Base-by-base conservation (phyloP, 2,888 invertebrate species). In the Lacanobia oleracea region DNA sequence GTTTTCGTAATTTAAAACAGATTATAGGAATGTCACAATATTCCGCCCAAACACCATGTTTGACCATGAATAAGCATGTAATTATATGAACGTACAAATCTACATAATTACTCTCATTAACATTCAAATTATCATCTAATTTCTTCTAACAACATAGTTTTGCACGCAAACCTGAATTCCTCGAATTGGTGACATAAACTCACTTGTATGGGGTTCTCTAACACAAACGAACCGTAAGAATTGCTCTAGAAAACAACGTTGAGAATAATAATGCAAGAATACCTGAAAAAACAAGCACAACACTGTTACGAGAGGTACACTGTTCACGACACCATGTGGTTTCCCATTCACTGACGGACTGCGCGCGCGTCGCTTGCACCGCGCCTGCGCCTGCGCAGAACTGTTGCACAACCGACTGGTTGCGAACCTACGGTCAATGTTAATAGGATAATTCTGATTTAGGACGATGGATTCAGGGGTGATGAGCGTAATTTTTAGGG, bases 381-480 rank as follows among this genome's bases (percentile, higher is more conserved):
- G 77, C 75, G 77, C 81, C 65, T 67, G 66, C 82, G 81, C 74
- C 71, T 74, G 65, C 59, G 69, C 59, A 14, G 64, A 27, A 6
- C 21, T 70, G 72, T 86, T 84, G 87, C 84, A 72, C 84, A 85
- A 85, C 69, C 77, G 48, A 75, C 86, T 67, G 59, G 73, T 82
- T 75, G 68, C 80, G 51, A 69, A 56, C 74, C 82, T 77, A 75
- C 88, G 91, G 91, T 91, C 91, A 91, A 91, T 91, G 91, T 91
- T 91, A 91, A 84, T 89, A 81, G 88, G 83, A 79, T 79, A 84
- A 75, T 71, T 82, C 65, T 74, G 67, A 87, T 81, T 88, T 85
- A 80, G 85, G 81, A 85, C 82, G 57, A 51, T 76, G 33, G 59
- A 61, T 53, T 48, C 14, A 51, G 8, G 7, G 43, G 37, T 45